phyloP scores from a whole-genome alignment of 2,113 vertebrate species.

The Paraplagusia blochii region DNA sequence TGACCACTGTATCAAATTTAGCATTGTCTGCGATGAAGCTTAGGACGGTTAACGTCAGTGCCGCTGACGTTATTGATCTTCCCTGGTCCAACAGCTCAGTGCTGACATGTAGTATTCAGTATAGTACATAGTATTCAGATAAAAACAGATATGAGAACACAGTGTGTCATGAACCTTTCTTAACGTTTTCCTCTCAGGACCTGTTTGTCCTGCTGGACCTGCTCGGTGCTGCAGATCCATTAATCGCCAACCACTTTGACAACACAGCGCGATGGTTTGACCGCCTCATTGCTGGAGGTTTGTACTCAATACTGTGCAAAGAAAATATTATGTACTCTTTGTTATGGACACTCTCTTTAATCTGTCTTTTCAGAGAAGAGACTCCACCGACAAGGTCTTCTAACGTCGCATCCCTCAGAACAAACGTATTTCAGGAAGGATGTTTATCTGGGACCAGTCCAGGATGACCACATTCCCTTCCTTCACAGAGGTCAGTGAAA shows the following conservation, averaged over 20 bases:
- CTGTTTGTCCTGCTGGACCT: conserved; percentile 88
- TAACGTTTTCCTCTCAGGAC: conserved; percentile 73
- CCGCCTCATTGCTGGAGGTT: conserved; percentile 82
- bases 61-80: no score
- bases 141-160: no score
- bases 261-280: conserved; percentile 85
- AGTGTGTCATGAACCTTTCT: background rate
- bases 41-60: no score
- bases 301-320: background rate
- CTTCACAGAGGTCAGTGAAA: conserved; percentile 76
- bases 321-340: background rate
- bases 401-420: conserved; percentile 76
- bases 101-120: no score
- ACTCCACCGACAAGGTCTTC: conserved; percentile 80
- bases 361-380: conserved; percentile 76
- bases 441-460: conserved; percentile 78
- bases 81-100: no score
- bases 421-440: conserved; percentile 83
- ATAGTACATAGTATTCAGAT: no score
- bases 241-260: conserved; percentile 87
- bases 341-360: no score
- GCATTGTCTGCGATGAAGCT: no score
- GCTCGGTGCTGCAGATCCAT: conserved; percentile 78
- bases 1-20: conserved; percentile 9
- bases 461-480: conserved; percentile 89